Base-by-base conservation (phyloP, 2,113 vertebrate species). In the Accipiter virgatus region DNA sequence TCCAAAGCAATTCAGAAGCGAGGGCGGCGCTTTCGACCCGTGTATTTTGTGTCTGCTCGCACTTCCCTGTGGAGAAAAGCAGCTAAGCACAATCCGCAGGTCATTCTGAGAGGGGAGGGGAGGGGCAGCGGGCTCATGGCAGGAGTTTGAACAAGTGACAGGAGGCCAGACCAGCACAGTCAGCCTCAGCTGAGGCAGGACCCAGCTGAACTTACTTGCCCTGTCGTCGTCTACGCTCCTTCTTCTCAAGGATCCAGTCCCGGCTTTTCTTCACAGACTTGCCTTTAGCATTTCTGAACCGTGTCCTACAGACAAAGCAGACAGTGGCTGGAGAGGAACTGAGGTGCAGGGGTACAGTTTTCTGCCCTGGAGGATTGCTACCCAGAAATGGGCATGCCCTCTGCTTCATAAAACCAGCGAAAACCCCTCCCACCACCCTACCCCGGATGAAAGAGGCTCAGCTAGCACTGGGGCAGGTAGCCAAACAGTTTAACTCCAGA, bases 221-320 rank as follows among this genome's bases (percentile, higher is more conserved):
- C 98, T 99, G 99, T 67, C 99, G 97, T 7, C 99, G 97, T 6
- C 98, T 97, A 8, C 99, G 98, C 70, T 99, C 99, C 91, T 99
- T 99, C 97, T 99, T 99, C 97, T 99, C 99, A 25, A 99, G 62
- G 90, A 99, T 98, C 99, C 99, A 99, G 74, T 99, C 98, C 42
- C 98, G 98, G 86, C 98, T 99, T 88, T 99, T 99, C 98, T 99
- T 99, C 53, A 71, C 97, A 2, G 99, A 97, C 86, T 98, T 98
- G 10, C 98, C 99, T 79, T 98, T 98, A 65, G 97, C 52, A 4
- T 98, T 98, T 93, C 97, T 98, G 85, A 98, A 98, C 3, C 98
- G 98, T 16, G 91, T 96, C 97, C 99, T 99, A 71, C 3, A 73
- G 34, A 75, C n/a, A 62, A 43, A 61, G 36, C 2, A 4, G 16